Evolutionary conservation across 2,113 vertebrate genomes (phyloP).

Genomic region (Apus apus): DNA sequence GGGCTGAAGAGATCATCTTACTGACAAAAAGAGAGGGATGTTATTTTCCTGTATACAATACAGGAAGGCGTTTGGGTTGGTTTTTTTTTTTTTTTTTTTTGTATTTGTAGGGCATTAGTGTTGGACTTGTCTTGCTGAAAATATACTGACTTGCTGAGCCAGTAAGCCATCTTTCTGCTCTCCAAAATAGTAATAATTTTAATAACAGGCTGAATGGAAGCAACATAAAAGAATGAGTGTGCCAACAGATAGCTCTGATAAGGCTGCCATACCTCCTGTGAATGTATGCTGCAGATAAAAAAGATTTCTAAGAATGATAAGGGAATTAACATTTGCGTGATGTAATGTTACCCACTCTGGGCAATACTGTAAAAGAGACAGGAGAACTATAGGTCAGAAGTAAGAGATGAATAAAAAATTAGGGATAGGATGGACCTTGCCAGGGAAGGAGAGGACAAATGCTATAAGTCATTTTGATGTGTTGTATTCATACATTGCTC

Average conservation of each 20-base stretch:
- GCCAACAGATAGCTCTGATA: background rate
- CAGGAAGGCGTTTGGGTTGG: background rate
- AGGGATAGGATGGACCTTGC: background rate
- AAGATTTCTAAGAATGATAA: slow-evolving; percentile 8
- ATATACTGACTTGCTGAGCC: background rate
- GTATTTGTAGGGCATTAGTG: background rate
- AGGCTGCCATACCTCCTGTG: background rate
- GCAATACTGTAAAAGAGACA: background rate
- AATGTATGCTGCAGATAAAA: background rate
- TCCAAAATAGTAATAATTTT: background rate
- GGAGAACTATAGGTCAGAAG: background rate
- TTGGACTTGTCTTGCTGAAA: background rate
- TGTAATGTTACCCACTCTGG: background rate
- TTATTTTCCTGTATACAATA: background rate
- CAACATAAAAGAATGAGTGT: background rate
- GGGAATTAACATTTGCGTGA: background rate
- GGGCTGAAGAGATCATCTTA: background rate
- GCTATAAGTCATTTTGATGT: background rate
- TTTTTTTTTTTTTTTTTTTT: background rate
- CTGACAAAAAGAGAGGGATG: background rate
- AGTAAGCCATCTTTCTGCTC: background rate
- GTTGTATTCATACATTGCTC: background rate
- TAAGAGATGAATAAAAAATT: background rate
- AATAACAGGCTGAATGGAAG: background rate
- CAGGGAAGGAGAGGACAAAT: background rate